Evolutionary conservation across 2,113 vertebrate species (phyloP).

Genomic region (Odocoileus hemionus): DNA sequence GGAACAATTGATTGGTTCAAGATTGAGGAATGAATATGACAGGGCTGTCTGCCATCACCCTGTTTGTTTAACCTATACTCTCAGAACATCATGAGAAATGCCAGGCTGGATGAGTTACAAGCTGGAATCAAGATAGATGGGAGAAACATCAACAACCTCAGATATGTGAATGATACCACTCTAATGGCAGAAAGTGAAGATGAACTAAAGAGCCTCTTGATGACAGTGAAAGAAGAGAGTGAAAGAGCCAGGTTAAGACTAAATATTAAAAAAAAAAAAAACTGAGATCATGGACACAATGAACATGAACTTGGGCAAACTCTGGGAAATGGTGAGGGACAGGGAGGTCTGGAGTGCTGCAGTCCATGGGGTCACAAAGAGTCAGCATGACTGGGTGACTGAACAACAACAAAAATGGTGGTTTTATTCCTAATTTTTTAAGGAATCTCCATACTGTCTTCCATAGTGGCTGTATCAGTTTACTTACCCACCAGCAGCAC

Average conservation of each 20-base stretch:
- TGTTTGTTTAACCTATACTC: background rate
- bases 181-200: background rate
- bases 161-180: background rate
- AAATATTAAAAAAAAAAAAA: background rate
- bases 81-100: background rate
- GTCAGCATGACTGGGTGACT: background rate
- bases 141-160: background rate
- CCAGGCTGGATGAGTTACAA: background rate
- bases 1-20: background rate
- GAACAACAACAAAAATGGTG: background rate
- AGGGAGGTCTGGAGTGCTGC: background rate
- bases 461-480: background rate
- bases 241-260: background rate
- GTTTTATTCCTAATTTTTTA: background rate
- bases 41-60: background rate
- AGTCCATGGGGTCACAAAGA: background rate
- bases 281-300: background rate
- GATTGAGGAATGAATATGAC: background rate
- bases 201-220: background rate
- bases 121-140: background rate
- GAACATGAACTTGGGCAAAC: background rate
- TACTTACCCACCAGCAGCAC: background rate
- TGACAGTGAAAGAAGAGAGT: background rate
- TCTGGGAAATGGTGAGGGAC: background rate
- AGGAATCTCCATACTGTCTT: background rate